Evolutionary conservation across 2,888 invertebrate genomes (phyloP).

Genomic region (Cheilosia urbana): DNA sequence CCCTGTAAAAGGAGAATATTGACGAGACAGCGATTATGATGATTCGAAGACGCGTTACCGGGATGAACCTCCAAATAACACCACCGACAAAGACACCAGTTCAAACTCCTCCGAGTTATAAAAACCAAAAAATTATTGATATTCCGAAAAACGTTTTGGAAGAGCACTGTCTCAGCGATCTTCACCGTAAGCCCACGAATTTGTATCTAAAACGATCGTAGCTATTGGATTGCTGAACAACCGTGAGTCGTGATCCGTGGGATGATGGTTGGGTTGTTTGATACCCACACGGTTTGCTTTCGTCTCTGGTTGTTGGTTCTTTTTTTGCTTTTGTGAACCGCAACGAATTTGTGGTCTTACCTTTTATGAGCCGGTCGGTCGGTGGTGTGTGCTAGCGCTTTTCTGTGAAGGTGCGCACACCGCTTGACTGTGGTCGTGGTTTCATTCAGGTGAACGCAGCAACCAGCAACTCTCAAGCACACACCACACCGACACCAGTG

Average conservation of each 20-base stretch:
- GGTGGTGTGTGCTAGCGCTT: not conserved
- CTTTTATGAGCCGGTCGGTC: slow-evolving; percentile 57
- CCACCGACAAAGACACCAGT: slow-evolving; percentile 16
- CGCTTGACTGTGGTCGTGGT: slow-evolving; percentile 42
- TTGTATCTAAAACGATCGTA: slow-evolving; percentile 72
- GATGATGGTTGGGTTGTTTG: slow-evolving; percentile 69
- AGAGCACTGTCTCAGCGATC: slow-evolving; percentile 40
- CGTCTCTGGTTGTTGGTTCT: slow-evolving; percentile 20
- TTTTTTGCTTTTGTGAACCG: slow-evolving; percentile 37
- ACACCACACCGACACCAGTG: slow-evolving; percentile 14
- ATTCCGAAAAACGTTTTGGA: slow-evolving; percentile 15
- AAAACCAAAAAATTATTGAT: not conserved
- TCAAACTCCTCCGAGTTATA: slow-evolving; percentile 8
- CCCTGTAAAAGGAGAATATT: not conserved
- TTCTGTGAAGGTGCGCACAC: slow-evolving; percentile 12
- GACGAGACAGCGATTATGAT: slow-evolving; percentile 1
- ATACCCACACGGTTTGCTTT: slow-evolving; percentile 68
- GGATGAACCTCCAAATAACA: slow-evolving; percentile 43
- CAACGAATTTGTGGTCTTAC: slow-evolving; percentile 70
- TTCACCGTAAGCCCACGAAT: slow-evolving; percentile 72
- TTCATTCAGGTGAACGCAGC: slow-evolving; percentile 71
- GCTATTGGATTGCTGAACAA: slow-evolving; percentile 68
- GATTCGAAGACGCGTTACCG: slow-evolving; percentile 11
- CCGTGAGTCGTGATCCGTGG: slow-evolving; percentile 69
- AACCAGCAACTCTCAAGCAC: slow-evolving; percentile 58